Conservation (phyloP, 2,797 vertebrate species). For the Phoeniculus purpureus region DNA sequence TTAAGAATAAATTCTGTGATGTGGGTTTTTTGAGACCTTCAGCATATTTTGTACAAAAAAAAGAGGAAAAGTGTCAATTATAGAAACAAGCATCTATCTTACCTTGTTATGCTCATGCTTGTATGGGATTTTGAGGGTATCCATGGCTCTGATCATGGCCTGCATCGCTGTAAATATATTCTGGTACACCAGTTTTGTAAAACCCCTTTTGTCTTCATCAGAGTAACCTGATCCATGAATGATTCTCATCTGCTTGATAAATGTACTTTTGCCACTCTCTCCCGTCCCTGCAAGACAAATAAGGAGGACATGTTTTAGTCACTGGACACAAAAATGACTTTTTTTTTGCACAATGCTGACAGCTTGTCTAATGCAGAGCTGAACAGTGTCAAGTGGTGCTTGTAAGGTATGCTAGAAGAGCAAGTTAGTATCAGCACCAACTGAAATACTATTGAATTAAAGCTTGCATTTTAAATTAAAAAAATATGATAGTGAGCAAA, state of each 20-base stretch:
- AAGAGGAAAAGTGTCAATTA: not conserved
- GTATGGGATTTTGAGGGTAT: constrained; percentile 94
- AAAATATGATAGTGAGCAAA: not conserved
- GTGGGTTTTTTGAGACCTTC: not conserved
- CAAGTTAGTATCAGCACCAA: not conserved
- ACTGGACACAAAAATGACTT: not conserved
- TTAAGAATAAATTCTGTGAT: not conserved
- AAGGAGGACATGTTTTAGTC: constrained; percentile 52
- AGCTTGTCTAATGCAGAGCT: not conserved
- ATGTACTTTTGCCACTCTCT: constrained; percentile 96
- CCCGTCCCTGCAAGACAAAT: constrained; percentile 87
- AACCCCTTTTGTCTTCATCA: constrained; percentile 93
- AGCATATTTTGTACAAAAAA: not conserved
- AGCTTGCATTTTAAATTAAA: not conserved
- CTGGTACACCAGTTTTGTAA: constrained; percentile 94
- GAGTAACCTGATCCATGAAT: constrained; percentile 94
- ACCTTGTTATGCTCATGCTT: constrained; percentile 95
- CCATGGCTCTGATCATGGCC: constrained; percentile 91
- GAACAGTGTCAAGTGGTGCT: not conserved
- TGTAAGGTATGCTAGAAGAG: not conserved
- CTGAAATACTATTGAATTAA: not conserved
- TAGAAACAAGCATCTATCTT: constrained; percentile 46
- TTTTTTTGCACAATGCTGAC: not conserved
- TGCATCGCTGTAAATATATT: constrained; percentile 97
- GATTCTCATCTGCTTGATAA: constrained; percentile 97